Conservation (phyloP, 2,797 vertebrate species). For the Moxostoma hubbsi region DNA sequence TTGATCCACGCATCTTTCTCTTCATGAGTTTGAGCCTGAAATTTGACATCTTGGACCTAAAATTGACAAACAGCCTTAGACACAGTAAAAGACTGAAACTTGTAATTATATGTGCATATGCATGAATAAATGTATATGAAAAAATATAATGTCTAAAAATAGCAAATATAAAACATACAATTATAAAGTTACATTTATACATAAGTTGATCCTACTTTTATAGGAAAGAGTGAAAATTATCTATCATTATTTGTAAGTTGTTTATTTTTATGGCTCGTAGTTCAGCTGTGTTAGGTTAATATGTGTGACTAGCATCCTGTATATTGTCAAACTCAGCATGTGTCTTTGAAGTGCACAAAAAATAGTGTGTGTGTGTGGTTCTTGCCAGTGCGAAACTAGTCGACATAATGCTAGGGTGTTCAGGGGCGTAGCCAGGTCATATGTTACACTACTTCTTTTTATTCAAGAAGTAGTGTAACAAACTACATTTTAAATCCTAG, state of each 20-base stretch:
- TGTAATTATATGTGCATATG: neutral
- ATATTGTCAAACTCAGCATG: constrained; percentile 41
- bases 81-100: neutral
- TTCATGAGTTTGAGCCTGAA: constrained; percentile 84
- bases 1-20: constrained; percentile 95
- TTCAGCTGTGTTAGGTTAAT: constrained; percentile 40
- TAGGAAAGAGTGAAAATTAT: neutral
- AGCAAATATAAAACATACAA: neutral
- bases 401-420: neutral
- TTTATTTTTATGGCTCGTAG: constrained; percentile 47
- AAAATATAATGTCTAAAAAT: neutral
- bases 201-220: too few species aligned
- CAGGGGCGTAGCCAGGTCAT: too few species aligned
- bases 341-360: constrained; percentile 32
- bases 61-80: constrained; percentile 3
- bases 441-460: too few species aligned
- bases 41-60: constrained; percentile 90
- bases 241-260: neutral
- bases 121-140: neutral
- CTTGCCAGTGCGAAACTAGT: neutral
- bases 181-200: too few species aligned
- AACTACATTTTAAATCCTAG: too few species aligned
- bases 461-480: too few species aligned
- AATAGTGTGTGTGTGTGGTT: neutral
- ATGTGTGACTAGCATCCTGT: constrained; percentile 46